A percentile compares a stretch with the other conserved stretches of the same genome.
These are phyloP conservation scores for Rostratula benghalensis DNA, from an alignment of 2,113 vertebrate genomes.

Conservation along the genomic window DNA sequence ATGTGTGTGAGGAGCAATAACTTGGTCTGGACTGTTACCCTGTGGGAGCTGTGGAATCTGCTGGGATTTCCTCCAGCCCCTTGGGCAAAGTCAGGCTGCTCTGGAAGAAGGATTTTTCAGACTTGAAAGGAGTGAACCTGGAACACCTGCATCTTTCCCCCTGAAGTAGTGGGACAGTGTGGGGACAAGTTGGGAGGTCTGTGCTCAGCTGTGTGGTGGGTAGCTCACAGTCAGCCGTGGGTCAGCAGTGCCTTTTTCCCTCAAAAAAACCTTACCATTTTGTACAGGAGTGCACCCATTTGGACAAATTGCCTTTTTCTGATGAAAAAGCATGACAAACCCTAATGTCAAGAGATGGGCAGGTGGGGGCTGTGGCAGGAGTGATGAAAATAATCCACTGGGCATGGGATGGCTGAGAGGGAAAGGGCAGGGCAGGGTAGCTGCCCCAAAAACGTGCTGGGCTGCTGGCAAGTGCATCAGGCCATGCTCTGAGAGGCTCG, in stretches of 20 bases:
- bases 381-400: not conserved
- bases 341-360: too few species aligned
- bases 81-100: not conserved
- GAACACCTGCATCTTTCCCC: not conserved
- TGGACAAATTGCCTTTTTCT: not conserved
- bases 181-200: not conserved
- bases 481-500: rapidly evolving
- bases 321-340: not conserved
- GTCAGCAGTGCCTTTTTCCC: not conserved
- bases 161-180: not conserved
- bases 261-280: rapidly evolving
- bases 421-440: not conserved
- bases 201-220: rapidly evolving
- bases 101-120: not conserved
- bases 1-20: rapidly evolving
- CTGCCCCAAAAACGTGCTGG: rapidly evolving
- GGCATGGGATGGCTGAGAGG: not conserved
- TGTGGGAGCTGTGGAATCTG: not conserved
- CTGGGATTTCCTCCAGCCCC: not conserved
- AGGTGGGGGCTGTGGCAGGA: not conserved
- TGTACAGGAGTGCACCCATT: not conserved
- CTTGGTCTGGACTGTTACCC: rapidly evolving
- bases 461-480: rapidly evolving
- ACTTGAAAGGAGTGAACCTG: rapidly evolving
- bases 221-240: rapidly evolving